Percentiles rank a stretch among this genome's conserved stretches.
These are phyloP conservation scores for Temnothorax longispinosus DNA, from an alignment of 1,140 invertebrate genomes.

Conservation along the genomic window DNA sequence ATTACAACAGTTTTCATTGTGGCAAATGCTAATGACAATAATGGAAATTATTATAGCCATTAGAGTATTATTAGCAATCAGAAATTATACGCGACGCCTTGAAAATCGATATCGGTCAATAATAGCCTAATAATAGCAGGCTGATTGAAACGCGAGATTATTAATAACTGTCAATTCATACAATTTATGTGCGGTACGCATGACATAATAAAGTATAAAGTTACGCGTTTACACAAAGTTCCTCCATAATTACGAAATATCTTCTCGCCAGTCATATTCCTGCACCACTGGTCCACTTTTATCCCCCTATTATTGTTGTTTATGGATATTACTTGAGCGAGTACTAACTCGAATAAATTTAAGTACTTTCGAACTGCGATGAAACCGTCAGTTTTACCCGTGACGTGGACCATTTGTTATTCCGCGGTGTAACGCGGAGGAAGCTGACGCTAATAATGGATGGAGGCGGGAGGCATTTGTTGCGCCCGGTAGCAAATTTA, in stretches of 20 bases:
- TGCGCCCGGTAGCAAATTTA: background rate
- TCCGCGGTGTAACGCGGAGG: background rate
- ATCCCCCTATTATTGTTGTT: background rate
- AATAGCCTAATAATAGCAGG: background rate
- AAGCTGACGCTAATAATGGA: conserved; percentile 1
- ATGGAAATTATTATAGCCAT: conserved; percentile 3
- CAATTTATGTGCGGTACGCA: background rate
- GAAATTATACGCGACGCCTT: background rate
- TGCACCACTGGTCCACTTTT: background rate
- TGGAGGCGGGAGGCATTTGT: background rate
- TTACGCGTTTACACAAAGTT: background rate
- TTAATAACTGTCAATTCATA: background rate
- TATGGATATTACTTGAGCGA: background rate
- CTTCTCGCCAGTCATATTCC: background rate
- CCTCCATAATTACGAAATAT: background rate
- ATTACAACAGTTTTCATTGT: conserved; percentile 7
- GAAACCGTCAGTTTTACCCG: background rate
- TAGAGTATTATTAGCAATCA: background rate
- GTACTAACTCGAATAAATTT: background rate
- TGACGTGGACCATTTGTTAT: conserved; percentile 2
- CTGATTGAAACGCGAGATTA: conserved; percentile 1
- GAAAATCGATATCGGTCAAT: background rate
- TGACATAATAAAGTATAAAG: background rate
- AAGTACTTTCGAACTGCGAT: conserved; percentile 14
- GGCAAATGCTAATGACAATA: background rate